Evolutionary conservation across 2,888 invertebrate genomes (phyloP).

Genomic region (Drosophila tanythrix): DNA sequence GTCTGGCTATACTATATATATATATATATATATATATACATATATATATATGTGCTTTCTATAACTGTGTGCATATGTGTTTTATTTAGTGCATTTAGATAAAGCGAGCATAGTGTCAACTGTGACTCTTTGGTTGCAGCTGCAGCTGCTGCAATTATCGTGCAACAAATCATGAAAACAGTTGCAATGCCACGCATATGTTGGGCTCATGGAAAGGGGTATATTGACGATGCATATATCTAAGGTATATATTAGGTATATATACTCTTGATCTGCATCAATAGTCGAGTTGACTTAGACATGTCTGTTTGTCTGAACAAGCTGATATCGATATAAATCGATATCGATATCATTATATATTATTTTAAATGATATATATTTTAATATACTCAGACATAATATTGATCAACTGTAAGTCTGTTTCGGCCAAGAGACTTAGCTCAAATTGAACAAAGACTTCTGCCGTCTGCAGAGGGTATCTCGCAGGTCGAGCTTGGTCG

Average conservation of each 20-base stretch:
- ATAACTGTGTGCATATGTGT: conserved; percentile 10
- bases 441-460: neutral
- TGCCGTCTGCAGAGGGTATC: neutral
- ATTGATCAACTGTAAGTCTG: neutral
- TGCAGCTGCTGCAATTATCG: conserved; percentile 70
- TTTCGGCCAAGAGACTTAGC: neutral
- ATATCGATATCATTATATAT: neutral
- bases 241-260: too few species aligned
- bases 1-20: conserved; percentile 20
- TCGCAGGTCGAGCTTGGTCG: neutral
- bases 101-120: conserved; percentile 75
- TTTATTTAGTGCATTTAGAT: conserved; percentile 75
- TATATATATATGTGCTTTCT: neutral
- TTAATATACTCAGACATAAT: neutral
- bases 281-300: neutral
- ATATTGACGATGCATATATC: neutral
- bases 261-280: neutral
- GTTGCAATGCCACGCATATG: conserved; percentile 7
- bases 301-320: neutral
- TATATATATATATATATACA: conserved; percentile 20
- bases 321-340: neutral
- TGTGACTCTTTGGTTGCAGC: conserved; percentile 58
- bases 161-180: conserved; percentile 72
- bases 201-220: neutral
- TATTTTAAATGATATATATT: too few species aligned